Evolutionary conservation across 2,113 vertebrate genomes (phyloP).

Genomic region (Sceloporus tristichus): DNA sequence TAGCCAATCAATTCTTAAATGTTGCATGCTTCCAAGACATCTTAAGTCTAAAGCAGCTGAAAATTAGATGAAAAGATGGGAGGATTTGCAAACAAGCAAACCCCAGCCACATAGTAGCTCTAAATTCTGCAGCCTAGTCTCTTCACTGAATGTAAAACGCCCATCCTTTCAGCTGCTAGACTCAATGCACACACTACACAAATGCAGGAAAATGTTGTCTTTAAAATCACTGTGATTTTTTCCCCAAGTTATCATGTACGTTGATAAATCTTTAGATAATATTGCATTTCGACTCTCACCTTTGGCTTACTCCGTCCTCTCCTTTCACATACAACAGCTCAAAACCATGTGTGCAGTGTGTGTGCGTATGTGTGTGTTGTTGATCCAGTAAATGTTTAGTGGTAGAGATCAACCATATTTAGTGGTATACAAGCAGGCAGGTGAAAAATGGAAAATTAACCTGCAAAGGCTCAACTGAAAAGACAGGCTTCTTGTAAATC

Average conservation of each 20-base stretch:
- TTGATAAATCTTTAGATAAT: not conserved
- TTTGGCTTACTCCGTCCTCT: not conserved
- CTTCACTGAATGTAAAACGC: constrained; percentile 11
- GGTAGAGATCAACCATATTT: not conserved
- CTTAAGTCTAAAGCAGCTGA: constrained; percentile 52
- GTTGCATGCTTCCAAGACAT: constrained; percentile 44
- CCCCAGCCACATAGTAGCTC: not conserved
- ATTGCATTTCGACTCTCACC: not conserved
- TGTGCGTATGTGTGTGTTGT: not conserved
- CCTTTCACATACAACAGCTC: not conserved
- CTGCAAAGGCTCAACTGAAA: constrained; percentile 37
- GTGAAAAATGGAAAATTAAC: constrained; percentile 33
- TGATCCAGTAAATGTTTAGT: constrained; percentile 33
- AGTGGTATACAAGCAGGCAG: constrained; percentile 8
- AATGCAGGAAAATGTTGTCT: not conserved
- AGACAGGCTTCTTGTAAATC: constrained; percentile 45
- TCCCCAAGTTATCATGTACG: not conserved
- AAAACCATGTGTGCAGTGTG: constrained; percentile 17
- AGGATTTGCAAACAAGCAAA: constrained; percentile 37
- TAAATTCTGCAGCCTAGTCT: constrained; percentile 22
- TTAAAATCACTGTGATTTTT: constrained; percentile 12
- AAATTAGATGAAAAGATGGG: constrained; percentile 58
- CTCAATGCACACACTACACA: not conserved
- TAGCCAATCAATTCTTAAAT: constrained; percentile 67
- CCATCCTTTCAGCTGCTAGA: not conserved